These are phyloP conservation scores for Okamejei kenojei DNA, from an alignment of 2,797 vertebrate species.

Conservation along the genomic window DNA sequence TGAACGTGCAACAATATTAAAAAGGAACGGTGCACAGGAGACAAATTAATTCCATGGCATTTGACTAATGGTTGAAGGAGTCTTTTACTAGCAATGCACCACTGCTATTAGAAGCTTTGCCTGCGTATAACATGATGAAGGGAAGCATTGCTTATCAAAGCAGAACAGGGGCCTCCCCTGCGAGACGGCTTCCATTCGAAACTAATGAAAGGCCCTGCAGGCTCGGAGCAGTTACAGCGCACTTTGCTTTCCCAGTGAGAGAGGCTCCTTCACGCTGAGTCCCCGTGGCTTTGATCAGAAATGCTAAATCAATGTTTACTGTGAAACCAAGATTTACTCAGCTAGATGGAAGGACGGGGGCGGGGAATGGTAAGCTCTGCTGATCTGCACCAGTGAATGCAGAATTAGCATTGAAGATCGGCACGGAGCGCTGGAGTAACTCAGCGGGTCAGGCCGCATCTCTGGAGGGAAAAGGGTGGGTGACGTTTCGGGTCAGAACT, in stretches of 20 bases:
- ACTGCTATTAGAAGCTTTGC: neutral
- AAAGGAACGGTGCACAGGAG: neutral
- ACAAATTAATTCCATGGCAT: constrained; percentile 13
- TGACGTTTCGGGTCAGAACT: too few species aligned
- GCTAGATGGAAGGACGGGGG: too few species aligned
- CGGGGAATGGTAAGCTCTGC: neutral
- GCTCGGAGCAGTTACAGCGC: constrained; percentile 36
- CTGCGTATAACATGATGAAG: constrained; percentile 35
- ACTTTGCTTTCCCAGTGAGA: constrained; percentile 28
- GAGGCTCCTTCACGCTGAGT: neutral
- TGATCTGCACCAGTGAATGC: neutral
- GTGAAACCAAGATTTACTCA: neutral
- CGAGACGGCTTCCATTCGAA: constrained; percentile 50
- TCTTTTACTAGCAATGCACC: neutral
- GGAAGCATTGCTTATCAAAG: constrained; percentile 61
- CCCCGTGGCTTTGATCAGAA: constrained; percentile 25
- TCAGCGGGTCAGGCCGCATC: too few species aligned
- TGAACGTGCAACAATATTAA: neutral
- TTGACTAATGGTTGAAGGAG: constrained; percentile 22
- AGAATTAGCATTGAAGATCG: too few species aligned
- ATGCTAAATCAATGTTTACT: constrained; percentile 32
- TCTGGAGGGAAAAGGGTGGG: too few species aligned
- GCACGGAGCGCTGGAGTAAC: too few species aligned
- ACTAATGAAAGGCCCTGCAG: constrained; percentile 47
- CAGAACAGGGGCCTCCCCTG: constrained; percentile 52